These are phyloP conservation scores for Phenganax stokvisi DNA, from an alignment of 92 coral and sea anemone genomes.

Conservation along the genomic window DNA sequence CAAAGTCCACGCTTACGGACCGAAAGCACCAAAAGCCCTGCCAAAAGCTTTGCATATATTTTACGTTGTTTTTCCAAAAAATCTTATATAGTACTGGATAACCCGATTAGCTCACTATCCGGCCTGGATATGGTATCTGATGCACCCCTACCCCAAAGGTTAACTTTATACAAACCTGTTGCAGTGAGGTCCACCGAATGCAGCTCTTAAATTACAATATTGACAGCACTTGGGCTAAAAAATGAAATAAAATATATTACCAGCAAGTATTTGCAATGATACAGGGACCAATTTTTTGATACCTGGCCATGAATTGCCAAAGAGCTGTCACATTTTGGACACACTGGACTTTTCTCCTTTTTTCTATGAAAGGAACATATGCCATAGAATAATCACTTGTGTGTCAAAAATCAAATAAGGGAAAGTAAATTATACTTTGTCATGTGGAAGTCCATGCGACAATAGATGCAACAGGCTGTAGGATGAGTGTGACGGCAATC, in stretches of 20 bases:
- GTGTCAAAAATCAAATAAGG: not conserved
- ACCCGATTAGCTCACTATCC: too few species aligned
- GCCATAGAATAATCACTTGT: not conserved
- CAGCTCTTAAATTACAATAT: conserved; percentile 92
- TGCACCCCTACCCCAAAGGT: not conserved
- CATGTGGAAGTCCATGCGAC: conserved; percentile 88
- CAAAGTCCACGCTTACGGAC: too few species aligned
- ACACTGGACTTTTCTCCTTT: conserved; percentile 67
- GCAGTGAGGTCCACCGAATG: conserved; percentile 93
- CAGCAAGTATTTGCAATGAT: not conserved
- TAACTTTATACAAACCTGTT: conserved; percentile 52
- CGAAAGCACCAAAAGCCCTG: too few species aligned
- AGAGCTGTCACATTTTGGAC: conserved; percentile 74
- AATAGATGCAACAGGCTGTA: conserved; percentile 72
- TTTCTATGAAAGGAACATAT: conserved; percentile 39
- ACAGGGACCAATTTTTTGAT: not conserved
- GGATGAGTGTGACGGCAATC: conserved; percentile 82
- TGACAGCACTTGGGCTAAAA: conserved; percentile 88
- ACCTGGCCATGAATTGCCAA: conserved; percentile 89
- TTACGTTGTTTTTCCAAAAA: not conserved
- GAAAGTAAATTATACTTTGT: conserved; percentile 46
- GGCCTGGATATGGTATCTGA: too few species aligned
- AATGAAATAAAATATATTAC: not conserved
- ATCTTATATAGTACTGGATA: too few species aligned
- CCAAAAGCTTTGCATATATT: not conserved